phyloP scores from a whole-genome alignment of 2,888 invertebrate genomes.

The Elgonia sp. region DNA sequence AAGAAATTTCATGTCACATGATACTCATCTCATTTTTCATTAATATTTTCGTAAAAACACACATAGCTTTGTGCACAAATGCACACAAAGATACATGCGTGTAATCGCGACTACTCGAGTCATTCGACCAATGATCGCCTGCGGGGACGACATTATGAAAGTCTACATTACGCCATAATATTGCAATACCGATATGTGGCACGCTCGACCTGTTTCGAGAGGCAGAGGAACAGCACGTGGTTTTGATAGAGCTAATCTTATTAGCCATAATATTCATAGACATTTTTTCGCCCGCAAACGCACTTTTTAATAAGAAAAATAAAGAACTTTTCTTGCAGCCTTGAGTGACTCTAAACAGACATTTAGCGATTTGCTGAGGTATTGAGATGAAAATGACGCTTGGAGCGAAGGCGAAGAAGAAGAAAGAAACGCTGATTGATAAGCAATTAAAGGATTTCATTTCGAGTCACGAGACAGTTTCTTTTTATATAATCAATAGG shows the following conservation, averaged over 20 bases:
- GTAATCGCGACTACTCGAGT: conserved; percentile 58
- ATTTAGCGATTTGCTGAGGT: too few relatives aligned
- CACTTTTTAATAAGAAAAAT: background rate
- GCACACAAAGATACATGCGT: conserved; percentile 47
- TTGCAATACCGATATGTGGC: conserved; percentile 80
- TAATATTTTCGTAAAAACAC: conserved; percentile 52
- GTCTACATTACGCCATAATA: conserved; percentile 80
- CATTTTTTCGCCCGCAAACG: background rate
- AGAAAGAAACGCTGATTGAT: background rate
- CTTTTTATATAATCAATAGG: conserved; percentile 44
- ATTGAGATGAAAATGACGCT: too few relatives aligned
- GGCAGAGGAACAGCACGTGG: conserved; percentile 76
- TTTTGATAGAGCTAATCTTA: conserved; percentile 68
- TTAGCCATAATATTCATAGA: conserved; percentile 36
- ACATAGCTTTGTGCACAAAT: conserved; percentile 24
- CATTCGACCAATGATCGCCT: conserved; percentile 72
- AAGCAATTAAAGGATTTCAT: conserved; percentile 7
- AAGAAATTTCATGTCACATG: too few relatives aligned
- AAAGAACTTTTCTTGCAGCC: background rate
- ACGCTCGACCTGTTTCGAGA: conserved; percentile 76
- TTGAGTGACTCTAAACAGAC: too few relatives aligned
- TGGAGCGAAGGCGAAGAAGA: background rate
- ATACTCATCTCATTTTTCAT: conserved; percentile 18
- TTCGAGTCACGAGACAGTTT: conserved; percentile 1
- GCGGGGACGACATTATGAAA: conserved; percentile 82